Evolutionary conservation across 2,888 invertebrate species (phyloP).

Genomic region (Cephus rjabovi): DNA sequence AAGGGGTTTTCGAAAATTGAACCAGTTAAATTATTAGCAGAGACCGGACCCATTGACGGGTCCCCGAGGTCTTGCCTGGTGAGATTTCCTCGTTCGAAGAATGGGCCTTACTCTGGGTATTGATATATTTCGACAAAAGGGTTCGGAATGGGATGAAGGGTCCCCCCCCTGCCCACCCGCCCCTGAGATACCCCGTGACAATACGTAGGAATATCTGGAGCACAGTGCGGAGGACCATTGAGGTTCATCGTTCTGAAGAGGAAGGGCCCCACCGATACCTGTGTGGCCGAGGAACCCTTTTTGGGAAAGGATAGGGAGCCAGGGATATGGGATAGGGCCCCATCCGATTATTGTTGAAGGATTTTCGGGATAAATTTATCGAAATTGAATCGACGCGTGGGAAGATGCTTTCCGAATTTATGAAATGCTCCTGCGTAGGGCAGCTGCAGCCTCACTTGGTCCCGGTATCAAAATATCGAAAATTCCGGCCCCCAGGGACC

Average conservation of each 20-base stretch:
- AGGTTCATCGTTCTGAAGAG: too few relatives aligned
- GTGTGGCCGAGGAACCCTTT: constrained; percentile 12
- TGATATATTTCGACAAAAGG: too few relatives aligned
- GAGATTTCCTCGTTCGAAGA: not conserved
- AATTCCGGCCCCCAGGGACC: too few relatives aligned
- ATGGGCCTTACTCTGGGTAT: not conserved
- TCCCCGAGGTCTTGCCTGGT: not conserved
- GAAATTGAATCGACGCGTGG: constrained; percentile 27
- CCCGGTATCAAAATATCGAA: too few relatives aligned
- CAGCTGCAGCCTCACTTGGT: not conserved
- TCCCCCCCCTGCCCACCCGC: too few relatives aligned
- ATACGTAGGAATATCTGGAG: too few relatives aligned
- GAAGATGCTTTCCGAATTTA: constrained; percentile 24
- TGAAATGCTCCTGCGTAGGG: not conserved
- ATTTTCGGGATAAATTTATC: constrained; percentile 22
- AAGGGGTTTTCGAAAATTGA: constrained; percentile 31
- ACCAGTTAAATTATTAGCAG: constrained; percentile 40
- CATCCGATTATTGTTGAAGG: not conserved
- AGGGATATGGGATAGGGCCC: not conserved
- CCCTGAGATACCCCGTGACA: too few relatives aligned
- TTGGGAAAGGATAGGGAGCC: not conserved
- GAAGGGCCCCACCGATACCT: not conserved
- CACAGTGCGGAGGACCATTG: too few relatives aligned
- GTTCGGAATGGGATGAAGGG: too few relatives aligned
- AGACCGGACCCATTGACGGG: constrained; percentile 24